These are phyloP conservation scores for Darevskia mixta DNA, from an alignment of 2,797 vertebrate genomes.

Conservation along the genomic window DNA sequence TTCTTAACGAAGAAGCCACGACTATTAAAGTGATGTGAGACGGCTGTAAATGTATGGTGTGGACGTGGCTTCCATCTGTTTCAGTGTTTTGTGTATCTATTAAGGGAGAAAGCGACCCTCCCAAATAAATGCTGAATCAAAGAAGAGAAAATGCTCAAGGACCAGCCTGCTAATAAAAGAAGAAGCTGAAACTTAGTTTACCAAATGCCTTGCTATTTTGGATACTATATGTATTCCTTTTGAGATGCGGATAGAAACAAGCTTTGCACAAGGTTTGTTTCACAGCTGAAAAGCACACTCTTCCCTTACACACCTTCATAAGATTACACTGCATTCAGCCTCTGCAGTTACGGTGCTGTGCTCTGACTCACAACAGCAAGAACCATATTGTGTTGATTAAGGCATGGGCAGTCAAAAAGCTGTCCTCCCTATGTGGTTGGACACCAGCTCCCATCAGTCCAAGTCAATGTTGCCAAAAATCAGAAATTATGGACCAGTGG, in stretches of 20 bases:
- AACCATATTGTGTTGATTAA: neutral
- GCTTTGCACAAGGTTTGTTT: neutral
- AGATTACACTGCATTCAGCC: no score
- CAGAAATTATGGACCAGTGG: no score
- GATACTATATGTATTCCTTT: neutral
- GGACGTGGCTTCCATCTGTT: neutral
- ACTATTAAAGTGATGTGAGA: no score
- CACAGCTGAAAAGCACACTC: neutral
- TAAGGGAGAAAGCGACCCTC: neutral
- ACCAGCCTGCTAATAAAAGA: neutral
- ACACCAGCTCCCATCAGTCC: no score
- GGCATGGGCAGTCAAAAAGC: neutral
- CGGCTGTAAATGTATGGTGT: no score
- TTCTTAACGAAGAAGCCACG: no score
- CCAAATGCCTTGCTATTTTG: neutral
- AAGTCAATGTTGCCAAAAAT: no score
- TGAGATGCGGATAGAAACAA: neutral
- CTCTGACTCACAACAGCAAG: neutral
- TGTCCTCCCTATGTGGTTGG: no score
- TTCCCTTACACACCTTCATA: neutral
- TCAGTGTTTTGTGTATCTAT: neutral
- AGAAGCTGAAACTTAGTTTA: neutral
- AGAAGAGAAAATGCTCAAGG: neutral
- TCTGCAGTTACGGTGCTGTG: no score
- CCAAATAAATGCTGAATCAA: neutral